phyloP scores from a whole-genome alignment of 2,797 vertebrate genomes.

The Phoxinus dragarum region DNA sequence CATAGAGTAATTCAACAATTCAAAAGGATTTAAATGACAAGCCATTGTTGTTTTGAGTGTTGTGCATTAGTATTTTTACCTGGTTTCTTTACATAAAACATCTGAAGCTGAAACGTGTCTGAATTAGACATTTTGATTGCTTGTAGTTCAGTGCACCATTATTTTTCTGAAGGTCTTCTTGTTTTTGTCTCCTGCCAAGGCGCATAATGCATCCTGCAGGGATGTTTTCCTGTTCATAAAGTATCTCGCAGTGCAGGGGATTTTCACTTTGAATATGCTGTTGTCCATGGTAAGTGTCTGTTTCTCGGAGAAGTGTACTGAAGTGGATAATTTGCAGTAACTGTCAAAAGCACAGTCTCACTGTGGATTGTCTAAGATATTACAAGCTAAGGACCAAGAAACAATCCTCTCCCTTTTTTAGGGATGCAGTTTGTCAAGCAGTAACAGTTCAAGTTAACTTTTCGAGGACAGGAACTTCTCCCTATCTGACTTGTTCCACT shows the following conservation, averaged over 20 bases:
- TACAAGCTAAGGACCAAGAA: conserved; percentile 5
- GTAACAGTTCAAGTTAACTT: conserved; percentile 23
- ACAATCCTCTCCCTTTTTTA: not conserved
- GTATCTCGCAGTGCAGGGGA: not conserved
- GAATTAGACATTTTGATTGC: conserved; percentile 21
- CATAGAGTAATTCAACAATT: not conserved
- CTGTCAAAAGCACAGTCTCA: conserved; percentile 18
- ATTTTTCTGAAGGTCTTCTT: conserved; percentile 38
- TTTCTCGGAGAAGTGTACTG: conserved; percentile 16
- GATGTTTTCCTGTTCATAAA: conserved; percentile 13
- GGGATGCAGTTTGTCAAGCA: conserved; percentile 28
- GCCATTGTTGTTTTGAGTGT: not conserved
- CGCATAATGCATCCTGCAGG: conserved; percentile 16
- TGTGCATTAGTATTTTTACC: not conserved
- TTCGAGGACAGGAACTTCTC: conserved; percentile 19
- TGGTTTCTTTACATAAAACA: not conserved
- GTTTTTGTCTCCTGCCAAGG: conserved; percentile 21
- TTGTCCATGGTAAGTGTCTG: conserved; percentile 17
- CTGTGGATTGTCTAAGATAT: conserved; percentile 24
- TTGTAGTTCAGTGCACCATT: conserved; percentile 29
- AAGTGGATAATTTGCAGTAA: conserved; percentile 42
- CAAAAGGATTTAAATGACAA: not conserved
- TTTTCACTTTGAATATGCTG: conserved; percentile 23
- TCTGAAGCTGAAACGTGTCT: not conserved
- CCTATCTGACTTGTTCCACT: conserved; percentile 11